Base-by-base conservation (phyloP, 2,113 vertebrate genomes). In the Colaptes auratus region DNA sequence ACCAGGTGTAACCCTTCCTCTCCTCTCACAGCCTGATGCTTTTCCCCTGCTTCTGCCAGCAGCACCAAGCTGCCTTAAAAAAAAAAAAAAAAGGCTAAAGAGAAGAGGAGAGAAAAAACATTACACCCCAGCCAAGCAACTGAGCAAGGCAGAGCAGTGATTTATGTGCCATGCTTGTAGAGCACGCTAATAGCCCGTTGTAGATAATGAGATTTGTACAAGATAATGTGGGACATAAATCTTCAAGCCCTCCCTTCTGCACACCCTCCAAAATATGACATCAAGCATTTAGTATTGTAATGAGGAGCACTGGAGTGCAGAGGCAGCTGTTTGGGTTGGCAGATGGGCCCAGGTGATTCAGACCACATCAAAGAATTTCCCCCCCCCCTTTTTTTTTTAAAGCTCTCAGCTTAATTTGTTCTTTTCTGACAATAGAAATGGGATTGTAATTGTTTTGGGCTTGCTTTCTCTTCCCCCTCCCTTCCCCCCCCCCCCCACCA, bases 331-430 rank as follows among this genome's bases (percentile, higher is more conserved):
- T 96, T 95, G 89, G 87, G 69, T 96, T 92, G 89, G 94, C 96
- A 97, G 91, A 96, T 93, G 79, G 77, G 89, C 81, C 94, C 69
- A 92, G 76, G 65, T 96, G 96, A 95, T 95, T 97, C 91, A 96
- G 88, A 96, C 95, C 94, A 96, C 96, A 97, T 97, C 93, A 96
- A 96, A 96, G 88, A 92, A 84, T 71, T 87, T n/a, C n/a, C n/a
- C n/a, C n/a, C n/a, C 89, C 52, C 56, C 89, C 78, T 89, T 82
- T 91, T 96, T 95, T 28, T 56, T 56, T 96, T 85, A 92, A 89
- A 89, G 63, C 78, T 89, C 92, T 89, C 71, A 85, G 80, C 70
- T 95, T 96, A 96, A 96, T 96, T 96, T 95, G 89, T 95, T 95
- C 80, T 93, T 93, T 95, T 96, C 91, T 95, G 84, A 93, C 94